Evolutionary conservation across 2,888 invertebrate genomes (phyloP), one percentile per base, ranked within the genome.

Genomic region (Megastigmus dorsalis): DNA sequence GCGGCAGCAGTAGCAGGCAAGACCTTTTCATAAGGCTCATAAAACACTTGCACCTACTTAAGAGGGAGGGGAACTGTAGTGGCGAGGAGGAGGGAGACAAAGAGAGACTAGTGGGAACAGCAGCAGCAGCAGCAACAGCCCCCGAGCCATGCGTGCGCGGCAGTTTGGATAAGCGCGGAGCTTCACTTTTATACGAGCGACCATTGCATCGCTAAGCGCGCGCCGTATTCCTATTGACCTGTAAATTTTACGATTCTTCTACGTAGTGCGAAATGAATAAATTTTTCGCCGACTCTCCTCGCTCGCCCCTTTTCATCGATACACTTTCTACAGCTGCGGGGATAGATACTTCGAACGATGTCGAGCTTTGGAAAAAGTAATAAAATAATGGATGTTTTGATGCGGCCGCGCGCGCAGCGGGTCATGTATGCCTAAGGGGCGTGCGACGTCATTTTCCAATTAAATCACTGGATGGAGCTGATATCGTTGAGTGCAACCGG

Each of bases 41-140:
- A 60, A 73, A 73, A 66, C 33, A 6, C 73, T 67, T 67, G 73
- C 67, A 69, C 59, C 50, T 52, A 52, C 50, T 69, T 52, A 69
- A 41, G 10, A 43, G n/a, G 13, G 38, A 33, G 13, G 26, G 50
- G 33, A 30, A n/a, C n/a, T n/a, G n/a, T n/a, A n/a, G n/a, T n/a
- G n/a, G 10, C 33, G 38, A 13, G 23, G 33, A 15, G n/a, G 54
- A 30, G 38, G n/a, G 13, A 15, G 15, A 48, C 2, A 10, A 33
- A 54, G 55, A 52, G 20, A 13, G 23, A 33, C 5, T 28, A 10
- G 15, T 13, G 18, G n/a, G 13, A 26, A 15, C 41, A n/a, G 60
- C 36, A n/a, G n/a, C n/a, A n/a, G n/a, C n/a, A n/a, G n/a, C n/a
- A n/a, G n/a, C n/a, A n/a, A n/a, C n/a, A n/a, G n/a, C n/a, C n/a